Evolutionary conservation across 1,140 invertebrate genomes (phyloP).

Genomic region (Pseudachorutes palmiensis): DNA sequence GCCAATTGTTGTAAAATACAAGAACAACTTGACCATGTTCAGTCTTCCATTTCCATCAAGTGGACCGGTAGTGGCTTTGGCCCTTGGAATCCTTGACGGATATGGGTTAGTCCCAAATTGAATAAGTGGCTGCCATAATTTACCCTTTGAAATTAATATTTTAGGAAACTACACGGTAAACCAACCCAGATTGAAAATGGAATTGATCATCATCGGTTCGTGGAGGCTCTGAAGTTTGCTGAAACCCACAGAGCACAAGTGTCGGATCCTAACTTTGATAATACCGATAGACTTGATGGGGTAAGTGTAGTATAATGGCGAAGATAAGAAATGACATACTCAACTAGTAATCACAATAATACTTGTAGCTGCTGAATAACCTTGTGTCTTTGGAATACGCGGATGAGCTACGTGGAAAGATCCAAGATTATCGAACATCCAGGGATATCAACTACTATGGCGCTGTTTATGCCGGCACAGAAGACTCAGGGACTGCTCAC

Average conservation of each 20-base stretch:
- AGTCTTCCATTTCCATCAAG: constrained; percentile 68
- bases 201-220: constrained; percentile 58
- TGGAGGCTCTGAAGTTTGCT: constrained; percentile 86
- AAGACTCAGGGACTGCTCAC: constrained; percentile 82
- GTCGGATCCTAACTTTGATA: constrained; percentile 71
- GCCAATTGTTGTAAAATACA: constrained; percentile 51
- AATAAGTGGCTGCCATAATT: constrained; percentile 39
- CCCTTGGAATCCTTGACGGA: constrained; percentile 71
- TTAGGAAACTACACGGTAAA: neutral
- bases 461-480: constrained; percentile 48
- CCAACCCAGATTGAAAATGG: constrained; percentile 18
- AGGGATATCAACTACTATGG: constrained; percentile 62
- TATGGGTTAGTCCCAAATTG: constrained; percentile 46
- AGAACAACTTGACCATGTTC: constrained; percentile 57
- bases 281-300: constrained; percentile 37
- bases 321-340: neutral
- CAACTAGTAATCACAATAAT: neutral
- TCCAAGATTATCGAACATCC: constrained; percentile 61
- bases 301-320: neutral
- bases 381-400: constrained; percentile 59
- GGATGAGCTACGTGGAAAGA: constrained; percentile 51
- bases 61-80: constrained; percentile 69
- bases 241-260: constrained; percentile 73
- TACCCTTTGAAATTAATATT: neutral
- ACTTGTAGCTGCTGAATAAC: constrained; percentile 52